Percentiles rank a stretch among this genome's conserved stretches.
Conservation (phyloP, 2,797 vertebrate species). For the Poeciliopsis infans region DNA sequence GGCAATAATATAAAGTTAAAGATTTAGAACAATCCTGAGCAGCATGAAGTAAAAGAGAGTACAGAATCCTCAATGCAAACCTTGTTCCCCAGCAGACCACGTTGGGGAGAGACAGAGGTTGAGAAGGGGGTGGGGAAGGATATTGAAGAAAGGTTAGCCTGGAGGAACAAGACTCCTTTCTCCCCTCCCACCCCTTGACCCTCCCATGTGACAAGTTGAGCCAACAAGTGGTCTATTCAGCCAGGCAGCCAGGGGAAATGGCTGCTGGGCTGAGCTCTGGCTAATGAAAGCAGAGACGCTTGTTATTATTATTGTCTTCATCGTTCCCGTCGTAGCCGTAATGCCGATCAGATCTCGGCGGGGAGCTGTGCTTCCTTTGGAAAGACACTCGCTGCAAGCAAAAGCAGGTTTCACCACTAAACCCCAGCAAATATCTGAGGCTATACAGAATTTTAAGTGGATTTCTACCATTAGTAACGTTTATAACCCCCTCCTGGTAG, state of each 20-base stretch:
- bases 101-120: constrained; percentile 75
- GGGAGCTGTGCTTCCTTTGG: constrained; percentile 1
- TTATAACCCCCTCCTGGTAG: constrained; percentile 32
- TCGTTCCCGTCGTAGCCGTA: constrained; percentile 29
- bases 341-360: constrained; percentile 22
- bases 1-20: constrained; percentile 39
- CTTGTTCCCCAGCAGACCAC: constrained; percentile 78
- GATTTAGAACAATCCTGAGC: constrained; percentile 79
- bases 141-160: constrained; percentile 82
- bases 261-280: constrained; percentile 69
- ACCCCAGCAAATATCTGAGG: constrained; percentile 11
- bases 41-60: constrained; percentile 71
- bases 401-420: constrained; percentile 8
- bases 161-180: constrained; percentile 84
- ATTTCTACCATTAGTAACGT: constrained; percentile 33
- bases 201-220: constrained; percentile 83
- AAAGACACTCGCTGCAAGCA: constrained; percentile 1
- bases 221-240: constrained; percentile 84
- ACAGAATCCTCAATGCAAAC: constrained; percentile 79
- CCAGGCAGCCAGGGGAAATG: constrained; percentile 77
- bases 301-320: constrained; percentile 75
- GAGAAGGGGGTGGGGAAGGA: constrained; percentile 69
- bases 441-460: constrained; percentile 27
- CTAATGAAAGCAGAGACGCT: constrained; percentile 80
- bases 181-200: constrained; percentile 77